Base-by-base conservation (phyloP, 1,140 invertebrate genomes). In the Whitmania pigra region DNA sequence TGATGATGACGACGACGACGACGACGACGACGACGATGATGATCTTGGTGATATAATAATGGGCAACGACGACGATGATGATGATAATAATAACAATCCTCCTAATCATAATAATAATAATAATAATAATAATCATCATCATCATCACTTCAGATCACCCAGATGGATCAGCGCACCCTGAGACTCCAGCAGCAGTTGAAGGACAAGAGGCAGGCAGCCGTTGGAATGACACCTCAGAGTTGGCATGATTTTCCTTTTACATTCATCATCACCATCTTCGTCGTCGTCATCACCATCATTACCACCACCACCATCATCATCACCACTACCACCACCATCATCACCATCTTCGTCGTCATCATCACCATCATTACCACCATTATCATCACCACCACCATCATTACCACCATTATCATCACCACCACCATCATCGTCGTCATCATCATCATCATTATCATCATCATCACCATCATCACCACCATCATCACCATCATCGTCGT, bases 181-280 rank as follows among this genome's bases (percentile, higher is more conserved):
- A 77, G 86, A 29, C 76, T 87, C 7, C 82, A 85, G 72, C 81
- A 84, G 60, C 86, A 87, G 74, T 76, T 88, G n/a, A 82, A 84
- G 73, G 86, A 87, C 72, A 78, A 85, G 29, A 79, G 83, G 67
- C 82, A 85, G 73, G 81, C 84, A 25, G 82, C 82, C 57, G 78
- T 84, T 27, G 86, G 86, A 40, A 83, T 86, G 9, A 86, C 85
- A 15, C 82, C 86, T 20, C 83, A 86, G 78, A 83, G 86, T 84
- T 63, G 57, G 4, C 13, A 13, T 13, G 5, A 49, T 11, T 11
- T 17, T 49, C 9, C 9, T 49, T 15, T 49, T 15, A 7, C 43
- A 49, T 49, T 11, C 43, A 49, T 17, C 15, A 49, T 49, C 43
- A 49, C 43, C 54, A 71, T 60, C 71, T 2, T 63, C 67, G 18